Percentiles rank a stretch among this genome's conserved stretches.
Conservation (phyloP, 2,797 vertebrate genomes). For the Lepus oiostolus region DNA sequence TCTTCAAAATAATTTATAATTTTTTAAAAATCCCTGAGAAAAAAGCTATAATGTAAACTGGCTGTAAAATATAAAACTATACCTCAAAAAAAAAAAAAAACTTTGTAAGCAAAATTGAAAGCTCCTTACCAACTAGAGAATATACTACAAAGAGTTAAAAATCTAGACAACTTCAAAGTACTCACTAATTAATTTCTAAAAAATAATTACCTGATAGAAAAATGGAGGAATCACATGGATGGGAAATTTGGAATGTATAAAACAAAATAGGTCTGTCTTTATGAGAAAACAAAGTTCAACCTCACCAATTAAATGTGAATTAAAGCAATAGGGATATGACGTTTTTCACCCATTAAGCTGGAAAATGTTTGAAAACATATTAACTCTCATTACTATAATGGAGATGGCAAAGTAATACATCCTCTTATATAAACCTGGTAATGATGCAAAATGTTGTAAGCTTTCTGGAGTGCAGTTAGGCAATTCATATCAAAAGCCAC, state of each 20-base stretch:
- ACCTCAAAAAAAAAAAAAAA: neutral
- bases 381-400: slow-evolving; percentile 61
- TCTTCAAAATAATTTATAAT: too few relatives aligned
- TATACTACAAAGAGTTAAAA: slow-evolving; percentile 11
- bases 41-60: neutral
- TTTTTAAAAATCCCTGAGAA: neutral
- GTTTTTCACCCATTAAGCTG: slow-evolving; percentile 70
- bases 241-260: slow-evolving; percentile 45
- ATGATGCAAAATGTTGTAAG: slow-evolving; percentile 56
- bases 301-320: slow-evolving; percentile 69
- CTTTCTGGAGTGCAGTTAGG: slow-evolving; percentile 60
- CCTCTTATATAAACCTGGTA: slow-evolving; percentile 48
- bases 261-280: slow-evolving; percentile 31
- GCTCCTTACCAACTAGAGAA: slow-evolving; percentile 29
- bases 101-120: slow-evolving; percentile 25
- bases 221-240: neutral
- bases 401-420: slow-evolving; percentile 61
- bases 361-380: slow-evolving; percentile 73
- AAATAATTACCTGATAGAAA: slow-evolving; percentile 49
- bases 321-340: slow-evolving; percentile 44
- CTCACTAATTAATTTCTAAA: slow-evolving; percentile 27
- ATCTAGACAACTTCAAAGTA: neutral
- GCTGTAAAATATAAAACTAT: neutral
- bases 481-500: slow-evolving; percentile 41
- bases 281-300: slow-evolving; percentile 55